These are phyloP conservation scores for Tamandua tetradactyla DNA, from an alignment of 2,797 vertebrate genomes.

Conservation along the genomic window DNA sequence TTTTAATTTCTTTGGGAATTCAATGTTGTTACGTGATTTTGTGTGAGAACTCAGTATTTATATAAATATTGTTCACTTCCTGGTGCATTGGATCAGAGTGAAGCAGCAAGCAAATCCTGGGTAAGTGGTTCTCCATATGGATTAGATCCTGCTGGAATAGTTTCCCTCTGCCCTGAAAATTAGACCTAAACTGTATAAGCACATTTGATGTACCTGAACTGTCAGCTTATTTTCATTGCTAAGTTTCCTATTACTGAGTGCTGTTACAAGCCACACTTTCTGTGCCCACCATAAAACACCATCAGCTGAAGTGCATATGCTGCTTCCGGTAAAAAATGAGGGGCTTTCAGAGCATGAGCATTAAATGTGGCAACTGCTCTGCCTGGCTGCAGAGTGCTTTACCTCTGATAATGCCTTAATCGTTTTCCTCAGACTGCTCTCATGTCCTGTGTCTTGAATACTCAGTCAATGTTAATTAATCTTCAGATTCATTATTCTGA, in stretches of 20 bases:
- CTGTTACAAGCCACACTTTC: neutral
- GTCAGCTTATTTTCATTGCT: slow-evolving; percentile 39
- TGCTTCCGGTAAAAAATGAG: neutral
- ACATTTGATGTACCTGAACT: slow-evolving; percentile 52
- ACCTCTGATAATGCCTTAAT: neutral
- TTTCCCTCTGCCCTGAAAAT: neutral
- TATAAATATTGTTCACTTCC: slow-evolving; percentile 79
- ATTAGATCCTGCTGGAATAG: slow-evolving; percentile 61
- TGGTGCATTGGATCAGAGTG: slow-evolving; percentile 81
- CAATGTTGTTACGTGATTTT: slow-evolving; percentile 57
- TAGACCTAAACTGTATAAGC: neutral
- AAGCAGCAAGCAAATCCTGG: slow-evolving; percentile 78
- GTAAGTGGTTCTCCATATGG: slow-evolving; percentile 75
- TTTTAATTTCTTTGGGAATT: slow-evolving; percentile 62
- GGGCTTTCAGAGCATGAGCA: neutral
- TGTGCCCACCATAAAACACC: neutral
- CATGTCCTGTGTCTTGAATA: neutral
- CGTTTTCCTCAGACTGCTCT: neutral
- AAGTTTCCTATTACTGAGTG: neutral
- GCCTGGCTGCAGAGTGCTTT: neutral
- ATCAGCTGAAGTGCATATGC: neutral
- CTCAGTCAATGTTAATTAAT: neutral
- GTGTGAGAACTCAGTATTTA: slow-evolving; percentile 74
- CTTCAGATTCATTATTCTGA: slow-evolving; percentile 32
- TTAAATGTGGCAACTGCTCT: neutral